A percentile compares a stretch with the other conserved stretches of the same genome.
Evolutionary conservation across 2,113 vertebrate species (phyloP).

Genomic region (Alligator mississippiensis): DNA sequence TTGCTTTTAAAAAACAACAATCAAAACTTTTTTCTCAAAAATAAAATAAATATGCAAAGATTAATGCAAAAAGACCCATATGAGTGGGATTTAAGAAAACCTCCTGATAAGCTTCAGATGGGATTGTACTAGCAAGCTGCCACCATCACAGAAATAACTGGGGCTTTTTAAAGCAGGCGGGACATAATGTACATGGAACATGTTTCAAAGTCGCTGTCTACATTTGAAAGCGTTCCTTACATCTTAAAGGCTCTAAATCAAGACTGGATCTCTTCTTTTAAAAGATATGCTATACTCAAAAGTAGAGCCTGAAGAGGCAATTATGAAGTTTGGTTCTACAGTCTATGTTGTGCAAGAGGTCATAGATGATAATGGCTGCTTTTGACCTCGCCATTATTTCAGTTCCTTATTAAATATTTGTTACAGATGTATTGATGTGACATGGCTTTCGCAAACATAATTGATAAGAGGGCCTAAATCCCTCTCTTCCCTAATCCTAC

Average conservation of each 20-base stretch:
- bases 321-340: slow-evolving; percentile 2
- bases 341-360: neutral
- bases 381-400: neutral
- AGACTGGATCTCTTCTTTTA: neutral
- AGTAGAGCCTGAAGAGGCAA: slow-evolving; percentile 17
- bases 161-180: neutral
- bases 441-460: neutral
- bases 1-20: neutral
- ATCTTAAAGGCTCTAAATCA: slow-evolving; percentile 17
- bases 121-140: slow-evolving; percentile 17
- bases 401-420: slow-evolving; percentile 14
- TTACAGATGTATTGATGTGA: neutral
- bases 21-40: slow-evolving; percentile 37
- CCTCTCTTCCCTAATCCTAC: neutral
- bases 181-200: neutral
- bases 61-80: neutral
- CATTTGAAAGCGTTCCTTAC: slow-evolving; percentile 45
- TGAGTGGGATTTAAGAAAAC: slow-evolving; percentile 29
- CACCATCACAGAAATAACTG: slow-evolving; percentile 3
- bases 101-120: slow-evolving; percentile 56
- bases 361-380: slow-evolving; percentile 23
- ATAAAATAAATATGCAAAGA: neutral
- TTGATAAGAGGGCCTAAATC: neutral
- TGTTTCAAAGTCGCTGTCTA: neutral
- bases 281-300: neutral